Evolutionary conservation across 2,888 invertebrate species (phyloP).

Genomic region (Philereme transversata): DNA sequence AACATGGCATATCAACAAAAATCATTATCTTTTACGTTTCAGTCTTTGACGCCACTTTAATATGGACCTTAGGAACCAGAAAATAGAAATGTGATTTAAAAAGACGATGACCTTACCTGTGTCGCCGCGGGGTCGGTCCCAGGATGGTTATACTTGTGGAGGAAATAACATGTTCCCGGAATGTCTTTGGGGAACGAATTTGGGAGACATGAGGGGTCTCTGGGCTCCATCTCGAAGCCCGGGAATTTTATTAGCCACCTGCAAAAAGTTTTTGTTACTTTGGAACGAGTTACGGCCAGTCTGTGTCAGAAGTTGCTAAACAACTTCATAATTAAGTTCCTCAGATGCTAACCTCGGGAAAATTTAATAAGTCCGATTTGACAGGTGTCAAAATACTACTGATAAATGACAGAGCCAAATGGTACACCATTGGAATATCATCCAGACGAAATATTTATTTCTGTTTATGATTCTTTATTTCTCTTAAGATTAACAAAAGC

Average conservation of each 20-base stretch:
- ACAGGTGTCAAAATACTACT: too few relatives aligned
- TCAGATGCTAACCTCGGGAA: too few relatives aligned
- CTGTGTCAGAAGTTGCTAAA: background rate
- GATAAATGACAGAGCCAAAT: too few relatives aligned
- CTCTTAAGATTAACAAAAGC: too few relatives aligned
- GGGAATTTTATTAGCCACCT: constrained; percentile 91
- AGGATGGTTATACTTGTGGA: constrained; percentile 90
- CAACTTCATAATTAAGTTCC: background rate
- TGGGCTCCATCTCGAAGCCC: constrained; percentile 90
- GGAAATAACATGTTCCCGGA: constrained; percentile 93
- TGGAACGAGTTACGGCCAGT: constrained; percentile 16
- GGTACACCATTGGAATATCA: too few relatives aligned
- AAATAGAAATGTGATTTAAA: constrained; percentile 12
- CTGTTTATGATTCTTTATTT: too few relatives aligned
- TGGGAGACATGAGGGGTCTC: constrained; percentile 91
- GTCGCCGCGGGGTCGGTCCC: constrained; percentile 84
- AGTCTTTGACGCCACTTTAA: constrained; percentile 8
- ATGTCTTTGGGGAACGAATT: constrained; percentile 92
- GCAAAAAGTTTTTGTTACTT: constrained; percentile 40
- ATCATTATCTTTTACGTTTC: constrained; percentile 14
- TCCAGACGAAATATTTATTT: too few relatives aligned
- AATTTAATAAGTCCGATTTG: too few relatives aligned
- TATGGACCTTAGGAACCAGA: constrained; percentile 2
- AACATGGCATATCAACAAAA: constrained; percentile 20
- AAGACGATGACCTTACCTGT: constrained; percentile 64